phyloP scores from a whole-genome alignment of 2,888 invertebrate genomes.

The Empis stercorea region DNA sequence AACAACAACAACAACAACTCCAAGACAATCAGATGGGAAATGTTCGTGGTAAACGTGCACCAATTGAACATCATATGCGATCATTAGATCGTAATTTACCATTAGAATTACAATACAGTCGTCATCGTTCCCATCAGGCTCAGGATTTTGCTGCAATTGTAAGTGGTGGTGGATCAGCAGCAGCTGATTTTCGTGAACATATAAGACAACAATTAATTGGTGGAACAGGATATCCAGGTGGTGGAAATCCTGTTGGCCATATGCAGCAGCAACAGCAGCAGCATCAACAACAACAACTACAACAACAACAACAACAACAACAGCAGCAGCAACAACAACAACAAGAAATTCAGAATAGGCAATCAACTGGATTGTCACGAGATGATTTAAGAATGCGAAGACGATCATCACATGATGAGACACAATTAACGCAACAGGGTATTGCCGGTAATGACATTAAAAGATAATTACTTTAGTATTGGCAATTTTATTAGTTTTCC shows the following conservation, averaged over 20 bases:
- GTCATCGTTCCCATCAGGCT: slow-evolving; percentile 27
- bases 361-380: slow-evolving; percentile 25
- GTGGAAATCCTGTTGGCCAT: slow-evolving; percentile 25
- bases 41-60: slow-evolving; percentile 26
- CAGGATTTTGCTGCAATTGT: slow-evolving; percentile 12
- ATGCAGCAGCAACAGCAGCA: slow-evolving; percentile 29
- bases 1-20: slow-evolving; percentile 3
- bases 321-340: slow-evolving; percentile 23
- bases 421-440: slow-evolving; percentile 29
- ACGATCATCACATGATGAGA: slow-evolving; percentile 37
- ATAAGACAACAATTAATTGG: slow-evolving; percentile 32
- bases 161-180: slow-evolving; percentile 13
- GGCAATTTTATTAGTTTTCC: too few species aligned
- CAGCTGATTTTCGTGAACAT: slow-evolving; percentile 32
- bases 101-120: slow-evolving; percentile 34
- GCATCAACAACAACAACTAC: slow-evolving; percentile 26
- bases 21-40: slow-evolving; percentile 24
- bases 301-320: slow-evolving; percentile 32
- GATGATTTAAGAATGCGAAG: slow-evolving; percentile 35
- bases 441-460: slow-evolving; percentile 25
- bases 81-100: slow-evolving; percentile 36
- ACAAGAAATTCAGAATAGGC: slow-evolving; percentile 10
- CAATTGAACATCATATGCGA: slow-evolving; percentile 36
- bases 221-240: slow-evolving; percentile 23
- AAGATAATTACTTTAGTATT: too few species aligned